phyloP scores from a whole-genome alignment of 1,140 invertebrate species.

The Drosophila watanabei region DNA sequence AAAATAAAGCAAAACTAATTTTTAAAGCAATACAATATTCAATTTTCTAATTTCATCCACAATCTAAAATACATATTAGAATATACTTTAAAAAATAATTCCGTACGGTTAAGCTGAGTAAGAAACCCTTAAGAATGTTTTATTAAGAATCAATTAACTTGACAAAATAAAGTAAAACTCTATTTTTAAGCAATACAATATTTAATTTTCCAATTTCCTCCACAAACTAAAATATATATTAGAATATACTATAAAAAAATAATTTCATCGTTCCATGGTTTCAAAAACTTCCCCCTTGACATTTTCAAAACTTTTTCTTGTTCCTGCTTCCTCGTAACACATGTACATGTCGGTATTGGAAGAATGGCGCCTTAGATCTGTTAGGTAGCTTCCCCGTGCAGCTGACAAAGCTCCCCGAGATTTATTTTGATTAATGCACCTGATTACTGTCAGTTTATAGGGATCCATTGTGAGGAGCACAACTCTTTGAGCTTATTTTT shows the following conservation, averaged over 20 bases:
- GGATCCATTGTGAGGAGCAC: conserved; percentile 53
- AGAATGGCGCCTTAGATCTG: conserved; percentile 1
- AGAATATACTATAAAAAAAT: neutral
- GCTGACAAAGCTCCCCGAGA: conserved; percentile 49
- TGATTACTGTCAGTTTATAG: conserved; percentile 77
- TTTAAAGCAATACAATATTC: too few relatives aligned
- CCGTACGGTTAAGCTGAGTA: neutral
- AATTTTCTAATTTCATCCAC: neutral
- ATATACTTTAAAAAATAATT: too few relatives aligned
- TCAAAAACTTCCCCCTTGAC: neutral
- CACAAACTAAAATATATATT: neutral
- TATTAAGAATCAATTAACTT: neutral
- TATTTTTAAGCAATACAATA: too few relatives aligned
- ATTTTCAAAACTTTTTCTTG: conserved; percentile 1
- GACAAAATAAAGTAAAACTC: neutral
- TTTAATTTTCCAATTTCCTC: neutral
- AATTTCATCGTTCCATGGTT: too few relatives aligned
- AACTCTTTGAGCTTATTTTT: conserved; percentile 67
- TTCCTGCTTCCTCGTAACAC: conserved; percentile 4
- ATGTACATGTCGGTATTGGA: conserved; percentile 20
- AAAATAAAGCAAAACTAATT: too few relatives aligned
- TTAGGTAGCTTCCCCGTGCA: conserved; percentile 13
- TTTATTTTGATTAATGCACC: conserved; percentile 66
- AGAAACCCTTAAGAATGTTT: neutral
- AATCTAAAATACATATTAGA: neutral